These are phyloP conservation scores for Sus cebifrons DNA, from an alignment of 2,797 vertebrate species.

Conservation along the genomic window DNA sequence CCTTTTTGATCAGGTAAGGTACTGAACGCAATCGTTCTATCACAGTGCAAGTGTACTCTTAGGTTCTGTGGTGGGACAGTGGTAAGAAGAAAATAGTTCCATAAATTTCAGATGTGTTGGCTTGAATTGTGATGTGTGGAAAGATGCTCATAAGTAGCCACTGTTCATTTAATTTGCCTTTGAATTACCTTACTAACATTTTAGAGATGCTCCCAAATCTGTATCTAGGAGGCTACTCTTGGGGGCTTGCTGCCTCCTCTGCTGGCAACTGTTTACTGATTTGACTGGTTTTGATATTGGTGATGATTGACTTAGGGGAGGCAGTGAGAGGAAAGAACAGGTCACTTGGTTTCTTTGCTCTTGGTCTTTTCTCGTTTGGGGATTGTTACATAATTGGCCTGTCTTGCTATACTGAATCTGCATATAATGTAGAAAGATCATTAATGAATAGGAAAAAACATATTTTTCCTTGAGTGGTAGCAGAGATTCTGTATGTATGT, in stretches of 20 bases:
- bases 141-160: slow-evolving; percentile 32
- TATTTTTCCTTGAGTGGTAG: slow-evolving; percentile 27
- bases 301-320: background rate
- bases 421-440: background rate
- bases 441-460: slow-evolving; percentile 18
- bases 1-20: slow-evolving; percentile 97
- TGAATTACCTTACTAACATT: slow-evolving; percentile 40
- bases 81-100: background rate
- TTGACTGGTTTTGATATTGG: slow-evolving; percentile 38
- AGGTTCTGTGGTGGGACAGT: background rate
- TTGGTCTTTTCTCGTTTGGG: background rate
- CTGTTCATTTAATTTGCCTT: slow-evolving; percentile 59
- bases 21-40: background rate
- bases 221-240: background rate
- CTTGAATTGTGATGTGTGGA: slow-evolving; percentile 57
- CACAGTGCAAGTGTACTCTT: background rate
- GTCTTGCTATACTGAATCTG: background rate
- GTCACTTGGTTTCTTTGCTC: background rate
- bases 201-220: slow-evolving; percentile 24
- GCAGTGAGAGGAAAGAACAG: background rate
- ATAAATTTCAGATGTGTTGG: slow-evolving; percentile 15
- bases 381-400: background rate
- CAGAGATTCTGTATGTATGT: background rate
- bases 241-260: background rate
- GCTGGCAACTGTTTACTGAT: background rate